Conservation (phyloP, 1,140 invertebrate genomes). For the Ceratosolen fusciceps region DNA sequence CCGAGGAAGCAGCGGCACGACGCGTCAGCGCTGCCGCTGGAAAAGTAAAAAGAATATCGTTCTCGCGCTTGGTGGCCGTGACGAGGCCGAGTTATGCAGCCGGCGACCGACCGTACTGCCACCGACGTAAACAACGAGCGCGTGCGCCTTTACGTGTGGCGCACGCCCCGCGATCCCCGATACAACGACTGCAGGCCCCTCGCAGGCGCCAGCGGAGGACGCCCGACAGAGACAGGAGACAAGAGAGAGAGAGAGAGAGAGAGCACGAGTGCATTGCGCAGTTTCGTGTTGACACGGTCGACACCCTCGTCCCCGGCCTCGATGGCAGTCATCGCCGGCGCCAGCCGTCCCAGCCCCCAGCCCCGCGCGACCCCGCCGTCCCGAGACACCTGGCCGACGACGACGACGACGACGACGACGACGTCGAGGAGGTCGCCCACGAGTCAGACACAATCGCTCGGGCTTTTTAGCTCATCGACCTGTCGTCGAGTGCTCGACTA, state of each 20-base stretch:
- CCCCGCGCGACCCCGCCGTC: not conserved
- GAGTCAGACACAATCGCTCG: no score
- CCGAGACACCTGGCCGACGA: not conserved
- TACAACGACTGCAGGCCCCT: not conserved
- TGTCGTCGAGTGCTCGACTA: no score
- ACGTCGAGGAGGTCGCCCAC: no score
- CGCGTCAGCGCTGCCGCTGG: not conserved
- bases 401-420: not conserved
- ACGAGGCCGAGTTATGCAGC: not conserved
- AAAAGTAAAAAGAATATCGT: not conserved
- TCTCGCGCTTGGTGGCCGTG: not conserved
- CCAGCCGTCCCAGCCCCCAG: not conserved
- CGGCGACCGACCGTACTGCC: not conserved
- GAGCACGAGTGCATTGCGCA: not conserved
- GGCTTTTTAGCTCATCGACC: no score
- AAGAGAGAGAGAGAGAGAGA: not conserved
- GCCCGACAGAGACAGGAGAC: not conserved
- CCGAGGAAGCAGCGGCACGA: not conserved
- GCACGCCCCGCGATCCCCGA: not conserved
- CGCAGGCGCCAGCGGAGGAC: not conserved
- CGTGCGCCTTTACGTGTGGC: not conserved
- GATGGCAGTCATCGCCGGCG: no score
- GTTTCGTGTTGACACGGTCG: not conserved
- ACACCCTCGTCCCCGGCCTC: not conserved
- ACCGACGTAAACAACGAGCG: conserved; percentile 9